Evolutionary conservation across 2,113 vertebrate species (phyloP), one percentile per base, ranked within the genome.

Genomic region (Hydropotes inermis): DNA sequence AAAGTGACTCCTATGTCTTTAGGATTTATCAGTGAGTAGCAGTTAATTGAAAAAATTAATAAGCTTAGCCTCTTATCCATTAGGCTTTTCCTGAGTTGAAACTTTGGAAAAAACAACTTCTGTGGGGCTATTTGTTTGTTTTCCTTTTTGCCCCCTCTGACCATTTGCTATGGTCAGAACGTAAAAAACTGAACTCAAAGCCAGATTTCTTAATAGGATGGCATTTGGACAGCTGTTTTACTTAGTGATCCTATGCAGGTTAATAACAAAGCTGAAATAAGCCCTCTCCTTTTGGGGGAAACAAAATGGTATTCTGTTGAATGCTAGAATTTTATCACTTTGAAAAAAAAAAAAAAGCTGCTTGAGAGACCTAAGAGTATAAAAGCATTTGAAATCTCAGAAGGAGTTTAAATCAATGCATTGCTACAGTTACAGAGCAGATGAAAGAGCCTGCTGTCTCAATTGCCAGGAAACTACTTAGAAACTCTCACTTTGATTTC

Each of bases 331-430:
- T 99, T 98, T 98, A 99, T 99, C 98, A 99, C 98, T 98, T 98
- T 96, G 97, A 5, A 5, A 15, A 45, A 96, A 97, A 50, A 98
- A 98, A 98, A 98, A 98, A 97, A 98, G 97, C 98, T 98, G 89
- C 98, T 98, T 98, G 97, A 83, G 91, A 98, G 97, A 98, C 98
- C 98, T 98, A 97, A 99, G 95, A 99, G 98, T 99, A 98, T 99
- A 98, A 99, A 99, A 99, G 99, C 98, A 98, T 99, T 99, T 98
- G 98, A 99, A 98, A 99, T 99, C 99, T 99, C 99, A 98, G 99
- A 99, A 99, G 99, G 99, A 99, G 99, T 99, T 98, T 98, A 99
- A 99, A 99, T 99, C 99, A 99, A 99, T 99, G 99, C 97, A 84
- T 96, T 98, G 98, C 98, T 98, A 99, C 99, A 98, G 98, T 99